These are phyloP conservation scores for Melanotaenia boesemani DNA, from an alignment of 2,797 vertebrate species.

Conservation along the genomic window DNA sequence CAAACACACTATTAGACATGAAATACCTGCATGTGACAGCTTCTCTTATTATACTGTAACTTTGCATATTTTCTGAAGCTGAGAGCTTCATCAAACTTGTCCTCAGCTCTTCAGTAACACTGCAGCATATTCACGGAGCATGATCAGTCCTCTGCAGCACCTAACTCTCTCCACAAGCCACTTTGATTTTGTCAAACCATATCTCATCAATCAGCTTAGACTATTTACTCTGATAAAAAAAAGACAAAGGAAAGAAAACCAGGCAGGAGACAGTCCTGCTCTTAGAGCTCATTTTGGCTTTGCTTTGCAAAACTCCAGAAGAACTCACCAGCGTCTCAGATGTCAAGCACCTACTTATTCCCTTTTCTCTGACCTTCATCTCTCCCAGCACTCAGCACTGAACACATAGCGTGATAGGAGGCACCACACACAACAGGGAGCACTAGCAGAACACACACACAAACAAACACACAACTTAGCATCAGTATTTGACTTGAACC, in stretches of 20 bases:
- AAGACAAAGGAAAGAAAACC: too few species aligned
- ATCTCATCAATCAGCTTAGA: constrained; percentile 23
- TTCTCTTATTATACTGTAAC: background rate
- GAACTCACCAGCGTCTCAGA: constrained; percentile 40
- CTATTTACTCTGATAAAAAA: too few species aligned
- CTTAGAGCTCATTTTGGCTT: background rate
- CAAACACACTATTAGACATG: constrained; percentile 18
- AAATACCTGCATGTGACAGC: background rate
- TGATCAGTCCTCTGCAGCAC: constrained; percentile 7
- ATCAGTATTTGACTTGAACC: constrained; percentile 2
- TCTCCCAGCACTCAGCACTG: constrained; percentile 39
- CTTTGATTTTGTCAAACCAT: constrained; percentile 33
- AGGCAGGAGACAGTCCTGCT: constrained; percentile 20
- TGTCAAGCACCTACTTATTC: constrained; percentile 47
- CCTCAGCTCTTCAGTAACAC: background rate
- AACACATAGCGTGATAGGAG: constrained; percentile 27
- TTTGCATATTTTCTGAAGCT: background rate
- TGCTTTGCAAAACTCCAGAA: constrained; percentile 13
- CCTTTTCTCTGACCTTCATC: constrained; percentile 35
- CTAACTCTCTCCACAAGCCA: constrained; percentile 16
- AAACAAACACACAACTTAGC: constrained; percentile 13
- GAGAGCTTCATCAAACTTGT: background rate
- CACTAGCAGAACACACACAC: background rate
- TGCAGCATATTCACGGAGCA: background rate
- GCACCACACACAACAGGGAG: constrained; percentile 12